Evolutionary conservation across 2,797 vertebrate genomes (phyloP).

Genomic region (Microchirus variegatus): DNA sequence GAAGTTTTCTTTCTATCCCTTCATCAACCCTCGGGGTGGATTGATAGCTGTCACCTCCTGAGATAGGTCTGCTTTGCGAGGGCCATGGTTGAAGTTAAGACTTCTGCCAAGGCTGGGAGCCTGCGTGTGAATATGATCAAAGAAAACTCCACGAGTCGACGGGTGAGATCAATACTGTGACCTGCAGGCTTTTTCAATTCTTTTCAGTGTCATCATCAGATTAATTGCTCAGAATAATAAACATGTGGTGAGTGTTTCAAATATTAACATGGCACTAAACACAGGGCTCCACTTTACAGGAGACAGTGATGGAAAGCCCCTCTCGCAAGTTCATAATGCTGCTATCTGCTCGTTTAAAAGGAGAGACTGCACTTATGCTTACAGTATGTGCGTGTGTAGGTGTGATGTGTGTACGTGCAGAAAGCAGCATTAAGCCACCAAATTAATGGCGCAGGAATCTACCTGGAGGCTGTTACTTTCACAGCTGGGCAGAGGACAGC

Average conservation of each 20-base stretch:
- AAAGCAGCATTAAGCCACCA: slow-evolving; percentile 38
- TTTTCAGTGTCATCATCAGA: slow-evolving; percentile 21
- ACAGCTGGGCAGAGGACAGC: slow-evolving; percentile 51
- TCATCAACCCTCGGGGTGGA: slow-evolving; percentile 41
- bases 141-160: slow-evolving; percentile 17
- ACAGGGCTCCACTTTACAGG: slow-evolving; percentile 29
- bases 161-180: slow-evolving; percentile 29
- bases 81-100: slow-evolving; percentile 35
- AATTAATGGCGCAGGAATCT: slow-evolving; percentile 42
- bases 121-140: slow-evolving; percentile 33
- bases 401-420: background rate
- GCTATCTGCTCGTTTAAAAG: slow-evolving; percentile 11
- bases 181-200: slow-evolving; percentile 18
- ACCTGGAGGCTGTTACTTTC: slow-evolving; percentile 56
- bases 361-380: slow-evolving; percentile 16
- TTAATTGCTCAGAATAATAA: slow-evolving; percentile 31
- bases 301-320: slow-evolving; percentile 25
- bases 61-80: slow-evolving; percentile 38
- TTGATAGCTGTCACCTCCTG: slow-evolving; percentile 62
- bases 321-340: slow-evolving; percentile 24
- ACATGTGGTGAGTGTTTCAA: slow-evolving; percentile 11
- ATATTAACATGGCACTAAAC: slow-evolving; percentile 7
- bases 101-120: slow-evolving; percentile 17
- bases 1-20: slow-evolving; percentile 37
- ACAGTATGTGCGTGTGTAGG: slow-evolving; percentile 7